These are phyloP conservation scores for Antitype chi DNA, from an alignment of 2,888 invertebrate genomes.

Conservation along the genomic window DNA sequence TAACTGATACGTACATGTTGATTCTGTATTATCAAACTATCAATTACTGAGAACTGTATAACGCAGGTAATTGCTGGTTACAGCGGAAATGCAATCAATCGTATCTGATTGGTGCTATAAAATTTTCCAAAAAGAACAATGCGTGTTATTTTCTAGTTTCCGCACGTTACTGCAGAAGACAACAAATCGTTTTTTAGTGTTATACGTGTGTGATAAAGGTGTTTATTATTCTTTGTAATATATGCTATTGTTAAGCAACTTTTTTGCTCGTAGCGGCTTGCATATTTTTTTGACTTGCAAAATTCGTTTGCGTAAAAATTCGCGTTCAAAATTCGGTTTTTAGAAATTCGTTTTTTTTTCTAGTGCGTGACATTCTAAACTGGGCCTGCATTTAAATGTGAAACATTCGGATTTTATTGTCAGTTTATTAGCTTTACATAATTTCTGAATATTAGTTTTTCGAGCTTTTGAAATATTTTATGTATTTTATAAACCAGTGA, in stretches of 20 bases:
- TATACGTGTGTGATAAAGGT: conserved; percentile 25
- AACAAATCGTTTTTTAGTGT: conserved; percentile 27
- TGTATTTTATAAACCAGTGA: background rate
- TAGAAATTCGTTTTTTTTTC: conserved; percentile 16
- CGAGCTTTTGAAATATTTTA: background rate
- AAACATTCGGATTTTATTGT: background rate
- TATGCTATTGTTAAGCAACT: background rate
- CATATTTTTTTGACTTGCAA: conserved; percentile 1
- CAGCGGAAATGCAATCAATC: conserved; percentile 36
- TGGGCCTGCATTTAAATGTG: conserved; percentile 18
- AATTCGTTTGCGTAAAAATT: conserved; percentile 2
- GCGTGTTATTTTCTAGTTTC: conserved; percentile 23
- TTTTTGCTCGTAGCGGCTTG: background rate
- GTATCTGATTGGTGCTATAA: conserved; percentile 25
- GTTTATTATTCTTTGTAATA: conserved; percentile 19
- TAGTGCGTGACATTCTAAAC: conserved; percentile 25
- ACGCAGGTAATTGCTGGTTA: conserved; percentile 17
- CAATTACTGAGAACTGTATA: conserved; percentile 11
- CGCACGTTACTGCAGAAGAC: conserved; percentile 23
- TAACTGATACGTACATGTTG: conserved; percentile 18
- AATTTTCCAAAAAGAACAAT: conserved; percentile 36
- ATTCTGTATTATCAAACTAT: conserved; percentile 15
- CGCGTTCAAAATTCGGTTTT: conserved; percentile 1
- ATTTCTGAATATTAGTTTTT: too few relatives aligned
- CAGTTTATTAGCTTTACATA: background rate